phyloP scores from a whole-genome alignment of 2,797 vertebrate genomes.

The Salarias fasciatus region DNA sequence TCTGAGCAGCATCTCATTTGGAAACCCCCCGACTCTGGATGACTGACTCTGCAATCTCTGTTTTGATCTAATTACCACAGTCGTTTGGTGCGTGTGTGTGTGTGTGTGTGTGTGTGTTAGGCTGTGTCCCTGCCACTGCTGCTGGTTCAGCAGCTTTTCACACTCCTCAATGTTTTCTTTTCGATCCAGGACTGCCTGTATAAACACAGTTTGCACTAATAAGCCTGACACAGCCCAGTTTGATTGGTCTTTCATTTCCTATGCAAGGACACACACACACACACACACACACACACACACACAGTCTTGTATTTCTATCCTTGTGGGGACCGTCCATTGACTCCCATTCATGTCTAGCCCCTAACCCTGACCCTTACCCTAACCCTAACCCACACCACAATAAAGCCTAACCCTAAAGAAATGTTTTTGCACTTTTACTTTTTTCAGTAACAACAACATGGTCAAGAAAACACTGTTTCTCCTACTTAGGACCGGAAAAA shows the following conservation, averaged over 20 bases:
- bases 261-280: constrained; percentile 13
- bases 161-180: constrained; percentile 58
- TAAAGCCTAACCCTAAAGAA: too few relatives aligned
- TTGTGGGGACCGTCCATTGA: too few relatives aligned
- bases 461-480: too few relatives aligned
- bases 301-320: too few relatives aligned
- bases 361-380: too few relatives aligned
- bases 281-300: constrained; percentile 11
- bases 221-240: constrained; percentile 60
- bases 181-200: constrained; percentile 43
- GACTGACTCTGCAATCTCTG: neutral
- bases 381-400: too few relatives aligned
- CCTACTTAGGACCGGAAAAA: too few relatives aligned
- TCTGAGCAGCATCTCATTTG: neutral
- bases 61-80: neutral
- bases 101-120: neutral
- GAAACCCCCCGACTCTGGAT: neutral
- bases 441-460: too few relatives aligned
- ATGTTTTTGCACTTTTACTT: too few relatives aligned
- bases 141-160: constrained; percentile 50
- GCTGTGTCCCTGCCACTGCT: constrained; percentile 30
- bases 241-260: constrained; percentile 69
- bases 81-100: neutral
- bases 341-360: too few relatives aligned
- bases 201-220: constrained; percentile 68